Conservation (phyloP, 2,888 invertebrate genomes). For the Phasia obesa region DNA sequence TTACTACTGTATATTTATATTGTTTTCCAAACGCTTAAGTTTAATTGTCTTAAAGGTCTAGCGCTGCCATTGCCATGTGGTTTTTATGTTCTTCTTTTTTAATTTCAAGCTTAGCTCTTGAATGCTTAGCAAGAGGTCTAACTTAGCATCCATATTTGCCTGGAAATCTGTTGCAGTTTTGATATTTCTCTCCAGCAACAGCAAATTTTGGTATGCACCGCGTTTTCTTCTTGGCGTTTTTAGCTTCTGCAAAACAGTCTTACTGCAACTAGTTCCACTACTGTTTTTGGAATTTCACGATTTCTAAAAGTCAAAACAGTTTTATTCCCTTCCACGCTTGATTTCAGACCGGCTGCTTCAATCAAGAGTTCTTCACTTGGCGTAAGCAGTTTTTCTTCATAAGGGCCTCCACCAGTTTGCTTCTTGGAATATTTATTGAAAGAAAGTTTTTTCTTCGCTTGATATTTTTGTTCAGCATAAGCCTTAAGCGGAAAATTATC, state of each 20-base stretch:
- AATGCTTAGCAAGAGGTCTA: neutral
- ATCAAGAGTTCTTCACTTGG: neutral
- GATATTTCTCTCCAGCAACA: slow-evolving; percentile 7
- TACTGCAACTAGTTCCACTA: too few relatives aligned
- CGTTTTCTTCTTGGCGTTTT: neutral
- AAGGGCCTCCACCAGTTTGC: neutral
- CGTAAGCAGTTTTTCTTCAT: slow-evolving; percentile 7
- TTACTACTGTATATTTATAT: too few relatives aligned
- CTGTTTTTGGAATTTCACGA: neutral
- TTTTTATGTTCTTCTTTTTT: slow-evolving; percentile 1
- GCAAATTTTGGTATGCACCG: neutral
- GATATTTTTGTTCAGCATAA: slow-evolving; percentile 3
- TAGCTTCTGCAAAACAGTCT: too few relatives aligned
- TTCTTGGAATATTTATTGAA: slow-evolving; percentile 14
- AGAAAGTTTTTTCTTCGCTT: slow-evolving; percentile 5
- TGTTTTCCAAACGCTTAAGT: too few relatives aligned
- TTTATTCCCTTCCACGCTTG: slow-evolving; percentile 10
- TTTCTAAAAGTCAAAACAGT: slow-evolving; percentile 9
- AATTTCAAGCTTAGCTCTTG: slow-evolving; percentile 3
- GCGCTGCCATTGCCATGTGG: neutral
- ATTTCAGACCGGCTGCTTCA: slow-evolving; percentile 17
- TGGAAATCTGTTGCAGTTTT: neutral
- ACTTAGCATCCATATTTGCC: neutral
- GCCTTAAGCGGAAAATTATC: too few relatives aligned
- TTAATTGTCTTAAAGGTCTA: neutral